These are phyloP conservation scores for Aproaerema taeniolella DNA, from an alignment of 2,888 invertebrate genomes.

Conservation along the genomic window DNA sequence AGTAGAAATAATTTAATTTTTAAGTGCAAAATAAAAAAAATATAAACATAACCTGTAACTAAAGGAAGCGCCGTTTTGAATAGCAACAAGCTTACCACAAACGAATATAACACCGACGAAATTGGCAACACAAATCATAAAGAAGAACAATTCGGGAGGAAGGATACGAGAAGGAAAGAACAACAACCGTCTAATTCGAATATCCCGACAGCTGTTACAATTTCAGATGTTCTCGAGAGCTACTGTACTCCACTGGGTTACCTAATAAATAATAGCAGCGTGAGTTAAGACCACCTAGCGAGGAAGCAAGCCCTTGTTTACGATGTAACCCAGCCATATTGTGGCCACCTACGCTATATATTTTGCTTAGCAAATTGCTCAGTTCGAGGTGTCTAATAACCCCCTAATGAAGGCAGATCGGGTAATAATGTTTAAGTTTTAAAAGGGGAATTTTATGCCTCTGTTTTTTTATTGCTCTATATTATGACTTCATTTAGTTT, in stretches of 20 bases:
- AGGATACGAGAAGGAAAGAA: conserved; percentile 1
- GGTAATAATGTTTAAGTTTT: conserved; percentile 10
- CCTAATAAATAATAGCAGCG: conserved; percentile 70
- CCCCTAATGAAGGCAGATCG: conserved; percentile 65
- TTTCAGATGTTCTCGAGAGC: conserved; percentile 34
- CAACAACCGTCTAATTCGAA: conserved; percentile 20
- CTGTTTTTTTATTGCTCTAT: neutral
- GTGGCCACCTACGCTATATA: conserved; percentile 70
- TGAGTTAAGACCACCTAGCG: conserved; percentile 75
- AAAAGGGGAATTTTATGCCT: conserved; percentile 7
- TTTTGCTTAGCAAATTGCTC: conserved; percentile 74
- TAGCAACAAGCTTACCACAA: too few species aligned
- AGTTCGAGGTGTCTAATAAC: conserved; percentile 70
- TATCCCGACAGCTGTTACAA: conserved; percentile 46
- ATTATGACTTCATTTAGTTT: neutral
- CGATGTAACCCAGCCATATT: conserved; percentile 57
- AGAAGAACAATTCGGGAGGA: neutral
- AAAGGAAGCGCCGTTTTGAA: too few species aligned
- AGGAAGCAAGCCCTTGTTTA: conserved; percentile 65
- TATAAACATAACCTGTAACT: too few species aligned
- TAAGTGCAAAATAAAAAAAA: too few species aligned
- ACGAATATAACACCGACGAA: too few species aligned
- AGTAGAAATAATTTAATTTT: too few species aligned
- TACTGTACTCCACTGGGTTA: conserved; percentile 50
- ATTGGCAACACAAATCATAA: too few species aligned